phyloP scores from a whole-genome alignment of 2,888 invertebrate genomes.

The Beris chalybata region DNA sequence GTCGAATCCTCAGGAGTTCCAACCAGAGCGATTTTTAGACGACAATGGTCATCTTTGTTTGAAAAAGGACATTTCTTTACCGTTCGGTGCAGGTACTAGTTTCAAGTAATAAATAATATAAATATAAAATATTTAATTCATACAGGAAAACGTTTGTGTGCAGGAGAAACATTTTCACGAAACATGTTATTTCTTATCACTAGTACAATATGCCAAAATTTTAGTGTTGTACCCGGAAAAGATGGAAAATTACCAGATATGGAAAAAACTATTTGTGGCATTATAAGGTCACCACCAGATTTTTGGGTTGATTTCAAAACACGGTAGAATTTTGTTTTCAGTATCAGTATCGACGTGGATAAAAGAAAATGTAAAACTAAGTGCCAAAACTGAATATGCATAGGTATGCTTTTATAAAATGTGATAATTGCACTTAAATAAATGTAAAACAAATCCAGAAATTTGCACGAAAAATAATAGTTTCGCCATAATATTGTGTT shows the following conservation, averaged over 20 bases:
- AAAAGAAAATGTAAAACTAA: no score
- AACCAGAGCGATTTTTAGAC: constrained; percentile 68
- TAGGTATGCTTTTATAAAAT: no score
- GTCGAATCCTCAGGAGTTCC: constrained; percentile 67
- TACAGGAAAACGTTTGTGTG: constrained; percentile 67
- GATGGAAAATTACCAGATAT: constrained; percentile 57
- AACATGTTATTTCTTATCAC: constrained; percentile 66
- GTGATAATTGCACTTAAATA: no score
- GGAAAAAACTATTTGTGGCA: constrained; percentile 56
- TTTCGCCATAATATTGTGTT: no score
- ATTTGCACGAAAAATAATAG: no score
- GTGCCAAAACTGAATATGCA: no score
- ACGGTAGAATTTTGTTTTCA: neutral
- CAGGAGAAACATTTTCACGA: constrained; percentile 71
- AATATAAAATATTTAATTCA: constrained; percentile 7
- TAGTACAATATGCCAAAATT: constrained; percentile 65
- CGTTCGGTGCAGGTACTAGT: constrained; percentile 68
- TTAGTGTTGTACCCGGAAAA: constrained; percentile 60
- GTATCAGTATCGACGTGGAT: no score
- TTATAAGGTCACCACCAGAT: constrained; percentile 62
- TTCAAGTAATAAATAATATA: neutral
- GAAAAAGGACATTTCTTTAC: constrained; percentile 63
- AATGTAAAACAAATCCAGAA: no score
- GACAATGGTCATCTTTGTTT: constrained; percentile 59
- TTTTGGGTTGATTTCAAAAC: constrained; percentile 60